A percentile compares a stretch with the other conserved stretches of the same genome.
These are phyloP conservation scores for Lathronympha strigana DNA, from an alignment of 2,888 invertebrate genomes.

Conservation along the genomic window DNA sequence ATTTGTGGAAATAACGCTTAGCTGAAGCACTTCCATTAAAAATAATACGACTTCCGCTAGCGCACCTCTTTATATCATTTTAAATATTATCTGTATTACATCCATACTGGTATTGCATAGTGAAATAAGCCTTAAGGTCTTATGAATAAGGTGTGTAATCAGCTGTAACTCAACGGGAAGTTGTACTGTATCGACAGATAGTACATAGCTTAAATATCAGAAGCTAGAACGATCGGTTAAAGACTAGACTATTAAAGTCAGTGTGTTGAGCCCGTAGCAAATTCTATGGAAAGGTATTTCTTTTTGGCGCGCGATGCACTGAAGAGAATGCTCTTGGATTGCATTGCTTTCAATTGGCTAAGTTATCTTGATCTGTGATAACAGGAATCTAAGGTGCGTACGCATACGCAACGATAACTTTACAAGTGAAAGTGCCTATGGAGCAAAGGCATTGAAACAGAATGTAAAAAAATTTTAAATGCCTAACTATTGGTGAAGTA, in stretches of 20 bases:
- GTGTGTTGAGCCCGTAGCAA: too few species aligned
- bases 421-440: constrained; percentile 2
- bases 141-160: neutral
- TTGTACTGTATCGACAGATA: constrained; percentile 25
- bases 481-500: neutral
- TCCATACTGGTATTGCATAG: neutral
- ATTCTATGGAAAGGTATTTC: too few species aligned
- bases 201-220: constrained; percentile 1
- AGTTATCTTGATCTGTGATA: neutral
- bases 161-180: constrained; percentile 10
- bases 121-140: constrained; percentile 12
- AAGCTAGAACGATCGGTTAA: constrained; percentile 5
- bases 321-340: too few species aligned
- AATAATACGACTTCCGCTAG: constrained; percentile 25
- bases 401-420: neutral
- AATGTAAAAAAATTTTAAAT: neutral
- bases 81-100: constrained; percentile 29
- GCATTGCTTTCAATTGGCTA: neutral
- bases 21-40: constrained; percentile 16
- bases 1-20: constrained; percentile 7
- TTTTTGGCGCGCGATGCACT: neutral
- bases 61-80: constrained; percentile 29
- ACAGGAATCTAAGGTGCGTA: neutral
- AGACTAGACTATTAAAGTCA: neutral
- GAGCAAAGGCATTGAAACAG: neutral